A percentile compares a stretch with the other conserved stretches of the same genome.
These are phyloP conservation scores for Procambarus clarkii DNA, from an alignment of 1,140 invertebrate genomes.

Conservation along the genomic window DNA sequence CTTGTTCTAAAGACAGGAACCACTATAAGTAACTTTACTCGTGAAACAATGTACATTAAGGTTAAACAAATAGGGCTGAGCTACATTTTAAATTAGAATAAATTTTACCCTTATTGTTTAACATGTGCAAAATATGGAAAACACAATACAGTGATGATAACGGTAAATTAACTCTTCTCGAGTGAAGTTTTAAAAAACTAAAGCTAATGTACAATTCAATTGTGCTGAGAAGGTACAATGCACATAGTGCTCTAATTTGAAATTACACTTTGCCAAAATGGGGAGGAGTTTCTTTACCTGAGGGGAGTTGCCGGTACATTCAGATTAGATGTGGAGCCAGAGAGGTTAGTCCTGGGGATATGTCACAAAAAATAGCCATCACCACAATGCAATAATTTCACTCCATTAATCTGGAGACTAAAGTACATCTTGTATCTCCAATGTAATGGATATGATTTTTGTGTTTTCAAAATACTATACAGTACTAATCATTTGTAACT, in stretches of 20 bases:
- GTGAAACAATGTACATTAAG: background rate
- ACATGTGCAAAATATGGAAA: too few relatives aligned
- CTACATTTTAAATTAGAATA: too few relatives aligned
- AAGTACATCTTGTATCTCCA: background rate
- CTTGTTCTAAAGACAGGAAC: background rate
- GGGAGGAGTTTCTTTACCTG: slow-evolving; percentile 62
- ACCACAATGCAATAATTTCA: slow-evolving; percentile 26
- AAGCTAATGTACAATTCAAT: background rate
- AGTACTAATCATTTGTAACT: background rate
- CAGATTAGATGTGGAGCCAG: slow-evolving; percentile 72
- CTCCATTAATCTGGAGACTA: background rate
- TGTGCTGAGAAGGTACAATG: background rate
- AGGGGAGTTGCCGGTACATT: slow-evolving; percentile 68
- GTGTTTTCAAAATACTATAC: background rate
- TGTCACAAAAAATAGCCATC: slow-evolving; percentile 50
- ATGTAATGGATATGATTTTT: background rate
- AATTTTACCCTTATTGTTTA: too few relatives aligned
- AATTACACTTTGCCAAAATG: background rate
- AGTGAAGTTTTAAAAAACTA: background rate
- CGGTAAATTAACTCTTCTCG: background rate
- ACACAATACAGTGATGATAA: background rate
- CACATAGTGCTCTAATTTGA: background rate
- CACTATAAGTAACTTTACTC: background rate
- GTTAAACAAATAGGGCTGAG: too few relatives aligned
- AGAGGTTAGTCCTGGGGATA: slow-evolving; percentile 70